Conservation (phyloP, 92 coral and sea anemone species). For the Paramuricea clavata region DNA sequence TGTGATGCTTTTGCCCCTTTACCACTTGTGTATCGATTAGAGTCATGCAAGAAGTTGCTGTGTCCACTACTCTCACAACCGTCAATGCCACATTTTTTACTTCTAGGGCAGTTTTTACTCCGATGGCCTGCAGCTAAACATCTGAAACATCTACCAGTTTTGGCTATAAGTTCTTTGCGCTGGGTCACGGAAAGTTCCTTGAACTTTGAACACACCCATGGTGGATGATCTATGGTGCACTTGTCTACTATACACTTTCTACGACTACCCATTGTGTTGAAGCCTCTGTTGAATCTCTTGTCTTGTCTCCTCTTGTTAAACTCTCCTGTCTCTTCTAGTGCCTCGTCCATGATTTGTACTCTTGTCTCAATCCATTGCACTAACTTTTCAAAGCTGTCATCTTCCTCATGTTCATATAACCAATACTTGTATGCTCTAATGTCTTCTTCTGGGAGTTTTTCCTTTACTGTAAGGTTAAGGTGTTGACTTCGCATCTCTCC, state of each 20-base stretch:
- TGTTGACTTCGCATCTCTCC: slow-evolving; percentile 34
- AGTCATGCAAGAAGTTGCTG: slow-evolving; percentile 63
- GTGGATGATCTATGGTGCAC: slow-evolving; percentile 21
- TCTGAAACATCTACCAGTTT: slow-evolving; percentile 9
- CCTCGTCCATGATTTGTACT: slow-evolving; percentile 39
- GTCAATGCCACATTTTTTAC: slow-evolving; percentile 41
- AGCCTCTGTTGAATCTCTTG: not conserved
- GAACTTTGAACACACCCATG: too few species aligned
- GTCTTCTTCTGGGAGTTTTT: slow-evolving; percentile 1
- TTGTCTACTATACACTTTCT: slow-evolving; percentile 1
- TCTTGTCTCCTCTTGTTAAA: not conserved
- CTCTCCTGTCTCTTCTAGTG: slow-evolving; percentile 14
- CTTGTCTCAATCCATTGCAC: slow-evolving; percentile 1
- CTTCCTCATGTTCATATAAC: slow-evolving; percentile 40
- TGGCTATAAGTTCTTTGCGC: slow-evolving; percentile 28
- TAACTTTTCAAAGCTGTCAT: slow-evolving; percentile 23
- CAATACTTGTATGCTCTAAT: slow-evolving; percentile 37
- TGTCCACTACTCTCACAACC: slow-evolving; percentile 49
- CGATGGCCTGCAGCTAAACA: slow-evolving; percentile 34
- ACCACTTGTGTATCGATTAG: not conserved
- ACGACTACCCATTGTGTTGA: not conserved
- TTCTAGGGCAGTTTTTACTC: slow-evolving; percentile 1
- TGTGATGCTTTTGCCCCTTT: not conserved
- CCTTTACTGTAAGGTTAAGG: slow-evolving; percentile 44
- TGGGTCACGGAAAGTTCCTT: slow-evolving; percentile 24